Conservation (phyloP, 2,888 invertebrate species). For the Idaea biselata region DNA sequence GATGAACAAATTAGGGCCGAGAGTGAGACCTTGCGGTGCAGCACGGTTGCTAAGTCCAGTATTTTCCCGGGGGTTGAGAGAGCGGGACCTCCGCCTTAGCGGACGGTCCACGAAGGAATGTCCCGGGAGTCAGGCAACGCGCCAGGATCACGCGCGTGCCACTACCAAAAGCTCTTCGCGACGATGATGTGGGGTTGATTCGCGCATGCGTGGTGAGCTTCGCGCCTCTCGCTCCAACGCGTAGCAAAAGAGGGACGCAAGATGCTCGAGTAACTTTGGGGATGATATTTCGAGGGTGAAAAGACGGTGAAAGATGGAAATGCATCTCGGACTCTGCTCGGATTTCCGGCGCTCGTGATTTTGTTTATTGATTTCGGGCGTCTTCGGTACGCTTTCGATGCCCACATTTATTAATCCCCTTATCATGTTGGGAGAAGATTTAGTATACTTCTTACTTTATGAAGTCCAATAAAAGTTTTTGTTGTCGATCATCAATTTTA, state of each 20-base stretch:
- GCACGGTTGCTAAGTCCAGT: slow-evolving; percentile 40
- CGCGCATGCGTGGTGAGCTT: slow-evolving; percentile 65
- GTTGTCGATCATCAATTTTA: slow-evolving; percentile 42
- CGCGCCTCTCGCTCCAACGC: slow-evolving; percentile 52
- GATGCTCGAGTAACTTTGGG: slow-evolving; percentile 53
- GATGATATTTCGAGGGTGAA: slow-evolving; percentile 77
- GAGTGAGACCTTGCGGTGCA: slow-evolving; percentile 40
- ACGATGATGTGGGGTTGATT: slow-evolving; percentile 68
- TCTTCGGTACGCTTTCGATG: slow-evolving; percentile 51
- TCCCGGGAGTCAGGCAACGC: slow-evolving; percentile 62
- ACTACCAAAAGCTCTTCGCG: slow-evolving; percentile 66
- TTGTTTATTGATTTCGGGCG: slow-evolving; percentile 78
- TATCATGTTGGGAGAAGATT: slow-evolving; percentile 64
- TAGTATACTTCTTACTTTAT: slow-evolving; percentile 56
- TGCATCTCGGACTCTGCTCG: slow-evolving; percentile 78
- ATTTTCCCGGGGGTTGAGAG: slow-evolving; percentile 63
- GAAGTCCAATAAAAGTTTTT: slow-evolving; percentile 44
- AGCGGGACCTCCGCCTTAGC: slow-evolving; percentile 75
- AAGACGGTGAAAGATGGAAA: slow-evolving; percentile 78
- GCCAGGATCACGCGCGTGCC: slow-evolving; percentile 67
- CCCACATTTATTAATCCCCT: slow-evolving; percentile 67
- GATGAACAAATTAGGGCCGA: slow-evolving; percentile 26
- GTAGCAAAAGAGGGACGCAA: slow-evolving; percentile 43
- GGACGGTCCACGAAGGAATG: slow-evolving; percentile 77
- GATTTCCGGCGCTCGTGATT: slow-evolving; percentile 78